These are phyloP conservation scores for Onychomys leucogaster DNA, from an alignment of 2,797 vertebrate species.

Conservation along the genomic window DNA sequence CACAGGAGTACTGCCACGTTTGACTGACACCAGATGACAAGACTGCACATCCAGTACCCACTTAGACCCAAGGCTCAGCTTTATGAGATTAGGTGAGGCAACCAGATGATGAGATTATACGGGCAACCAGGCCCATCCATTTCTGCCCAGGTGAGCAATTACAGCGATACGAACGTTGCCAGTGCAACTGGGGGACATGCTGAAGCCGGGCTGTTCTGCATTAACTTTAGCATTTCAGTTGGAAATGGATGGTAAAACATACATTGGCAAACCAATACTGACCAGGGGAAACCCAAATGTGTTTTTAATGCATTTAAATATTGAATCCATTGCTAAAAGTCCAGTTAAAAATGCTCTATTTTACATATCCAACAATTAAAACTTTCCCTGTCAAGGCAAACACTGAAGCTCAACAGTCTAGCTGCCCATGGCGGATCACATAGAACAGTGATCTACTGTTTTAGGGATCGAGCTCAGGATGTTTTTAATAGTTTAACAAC, in stretches of 20 bases:
- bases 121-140: not conserved
- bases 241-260: conserved; percentile 62
- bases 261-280: conserved; percentile 7
- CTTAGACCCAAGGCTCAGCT: not conserved
- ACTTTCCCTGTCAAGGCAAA: conserved; percentile 20
- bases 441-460: not conserved
- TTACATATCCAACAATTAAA: not conserved
- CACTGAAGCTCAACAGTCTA: not conserved
- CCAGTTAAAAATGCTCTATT: conserved; percentile 10
- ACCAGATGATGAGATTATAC: too few relatives aligned
- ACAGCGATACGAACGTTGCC: not conserved
- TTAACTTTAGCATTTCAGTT: conserved; percentile 41
- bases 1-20: not conserved
- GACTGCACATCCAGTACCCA: not conserved
- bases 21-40: not conserved
- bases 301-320: conserved; percentile 50
- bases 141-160: not conserved
- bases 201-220: not conserved
- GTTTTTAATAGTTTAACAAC: not conserved
- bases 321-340: conserved; percentile 52
- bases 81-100: not conserved
- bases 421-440: not conserved
- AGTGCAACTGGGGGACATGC: not conserved
- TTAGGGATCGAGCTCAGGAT: not conserved
- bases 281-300: conserved; percentile 24